Conservation (phyloP, 2,888 invertebrate genomes). For the Spialia ferax region DNA sequence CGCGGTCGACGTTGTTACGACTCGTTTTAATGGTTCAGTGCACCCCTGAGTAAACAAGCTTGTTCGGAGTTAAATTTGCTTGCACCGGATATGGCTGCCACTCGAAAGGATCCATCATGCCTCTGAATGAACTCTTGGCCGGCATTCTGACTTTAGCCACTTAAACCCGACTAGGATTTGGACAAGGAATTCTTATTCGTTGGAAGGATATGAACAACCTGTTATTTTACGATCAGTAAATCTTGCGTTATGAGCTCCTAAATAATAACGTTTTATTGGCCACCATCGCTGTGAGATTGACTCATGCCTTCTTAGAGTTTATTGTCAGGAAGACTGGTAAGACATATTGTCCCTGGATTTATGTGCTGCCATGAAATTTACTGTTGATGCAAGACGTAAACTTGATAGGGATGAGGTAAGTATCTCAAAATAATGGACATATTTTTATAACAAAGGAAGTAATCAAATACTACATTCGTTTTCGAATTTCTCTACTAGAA, state of each 20-base stretch:
- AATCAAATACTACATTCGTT: neutral
- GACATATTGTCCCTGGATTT: conserved; percentile 70
- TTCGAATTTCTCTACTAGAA: neutral
- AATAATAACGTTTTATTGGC: conserved; percentile 83
- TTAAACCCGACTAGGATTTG: conserved; percentile 58
- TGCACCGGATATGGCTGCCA: conserved; percentile 82
- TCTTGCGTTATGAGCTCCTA: conserved; percentile 82
- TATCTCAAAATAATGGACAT: conserved; percentile 13
- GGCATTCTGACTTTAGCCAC: conserved; percentile 59
- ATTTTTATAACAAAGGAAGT: conserved; percentile 11
- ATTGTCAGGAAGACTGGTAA: conserved; percentile 60
- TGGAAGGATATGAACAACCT: conserved; percentile 65
- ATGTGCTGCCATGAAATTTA: conserved; percentile 73
- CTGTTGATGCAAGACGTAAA: conserved; percentile 61
- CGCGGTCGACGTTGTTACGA: conserved; percentile 79
- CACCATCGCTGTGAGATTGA: conserved; percentile 69
- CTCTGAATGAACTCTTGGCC: conserved; percentile 71
- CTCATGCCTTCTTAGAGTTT: conserved; percentile 74
- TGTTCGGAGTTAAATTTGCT: conserved; percentile 83
- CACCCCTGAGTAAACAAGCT: conserved; percentile 84
- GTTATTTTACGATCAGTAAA: conserved; percentile 79
- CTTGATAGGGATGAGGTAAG: conserved; percentile 51
- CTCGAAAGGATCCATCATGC: conserved; percentile 78
- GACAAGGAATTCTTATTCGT: conserved; percentile 57
- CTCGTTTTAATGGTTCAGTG: conserved; percentile 82